These are phyloP conservation scores for Pseudoips prasinana DNA, from an alignment of 2,888 invertebrate species.

Conservation along the genomic window DNA sequence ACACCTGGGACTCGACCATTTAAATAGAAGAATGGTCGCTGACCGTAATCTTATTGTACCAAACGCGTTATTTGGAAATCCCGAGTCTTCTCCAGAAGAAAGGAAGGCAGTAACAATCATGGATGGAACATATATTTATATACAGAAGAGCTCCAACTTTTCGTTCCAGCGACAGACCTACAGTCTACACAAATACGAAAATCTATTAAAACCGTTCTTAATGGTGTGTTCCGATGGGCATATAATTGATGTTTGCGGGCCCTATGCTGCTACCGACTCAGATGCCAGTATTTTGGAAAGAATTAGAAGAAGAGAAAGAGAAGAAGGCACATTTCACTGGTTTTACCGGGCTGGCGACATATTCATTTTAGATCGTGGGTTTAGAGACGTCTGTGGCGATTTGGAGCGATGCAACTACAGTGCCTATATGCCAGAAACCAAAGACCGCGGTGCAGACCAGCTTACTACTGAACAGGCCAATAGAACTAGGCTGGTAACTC, in stretches of 20 bases:
- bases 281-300: not conserved
- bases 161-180: slow-evolving; percentile 3
- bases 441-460: slow-evolving; percentile 1
- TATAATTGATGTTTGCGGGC: not conserved
- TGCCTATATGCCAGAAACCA: not conserved
- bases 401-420: not conserved
- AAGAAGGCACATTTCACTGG: not conserved
- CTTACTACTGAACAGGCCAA: slow-evolving; percentile 1
- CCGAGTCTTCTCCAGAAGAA: slow-evolving; percentile 59
- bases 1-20: too few relatives aligned
- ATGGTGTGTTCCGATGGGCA: too few relatives aligned
- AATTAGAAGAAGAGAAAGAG: not conserved
- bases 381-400: not conserved
- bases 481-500: not conserved
- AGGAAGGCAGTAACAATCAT: slow-evolving; percentile 37
- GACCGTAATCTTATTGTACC: too few relatives aligned
- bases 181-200: too few relatives aligned
- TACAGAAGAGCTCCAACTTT: slow-evolving; percentile 6
- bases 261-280: not conserved
- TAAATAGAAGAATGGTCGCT: too few relatives aligned
- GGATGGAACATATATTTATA: slow-evolving; percentile 13
- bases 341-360: too few relatives aligned
- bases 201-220: too few relatives aligned
- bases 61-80: too few relatives aligned
- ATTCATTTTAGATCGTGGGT: slow-evolving; percentile 1